Evolutionary conservation across 2,888 invertebrate species (phyloP), one percentile per base, ranked within the genome.

Genomic region (Tetropium fuscum): DNA sequence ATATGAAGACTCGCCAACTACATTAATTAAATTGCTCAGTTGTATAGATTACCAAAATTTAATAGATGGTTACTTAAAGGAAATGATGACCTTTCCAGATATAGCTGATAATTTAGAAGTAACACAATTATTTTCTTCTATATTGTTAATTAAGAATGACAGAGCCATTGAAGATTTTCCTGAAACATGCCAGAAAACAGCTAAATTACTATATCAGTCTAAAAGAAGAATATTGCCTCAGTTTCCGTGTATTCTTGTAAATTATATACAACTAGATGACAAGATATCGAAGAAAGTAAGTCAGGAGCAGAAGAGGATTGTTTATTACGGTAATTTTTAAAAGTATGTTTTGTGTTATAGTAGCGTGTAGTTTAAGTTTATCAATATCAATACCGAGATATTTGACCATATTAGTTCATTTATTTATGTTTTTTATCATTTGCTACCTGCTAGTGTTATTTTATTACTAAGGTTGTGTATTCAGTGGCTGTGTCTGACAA

Each of bases 1-100:
- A 4, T 57, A 62, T 47, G 4, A 53, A 10, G 49, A 59, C 38
- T 44, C 62, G 11, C n/a, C 19, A 7, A 44, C 70, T 10, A 48
- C 64, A 7, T 66, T 80, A 38, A 64, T 76, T 27, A 69, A 64
- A 44, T 63, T 81, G 40, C 63, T 82, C 34, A 68, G 68, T 53
- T 80, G 80, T 64, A 41, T 82, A 10, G 72, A 79, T 69, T 80
- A 74, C 66, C 66, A 69, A 13, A 56, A 27, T 16, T 15, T 79
- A 2, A 59, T 58, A 1, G 40, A 63, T 15, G 36, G 59, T 40
- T 72, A 78, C 55, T 66, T 81, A 25, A 66, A 63, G 19, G 72
- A 76, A 64, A 78, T 80, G 51, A 60, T 74, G 53, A 63, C 60
- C 3, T 75, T 72, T 69, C 74, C 74, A 8, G 73, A 75, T 68